Evolutionary conservation across 2,113 vertebrate genomes (phyloP).

Genomic region (Pluvialis apricaria): DNA sequence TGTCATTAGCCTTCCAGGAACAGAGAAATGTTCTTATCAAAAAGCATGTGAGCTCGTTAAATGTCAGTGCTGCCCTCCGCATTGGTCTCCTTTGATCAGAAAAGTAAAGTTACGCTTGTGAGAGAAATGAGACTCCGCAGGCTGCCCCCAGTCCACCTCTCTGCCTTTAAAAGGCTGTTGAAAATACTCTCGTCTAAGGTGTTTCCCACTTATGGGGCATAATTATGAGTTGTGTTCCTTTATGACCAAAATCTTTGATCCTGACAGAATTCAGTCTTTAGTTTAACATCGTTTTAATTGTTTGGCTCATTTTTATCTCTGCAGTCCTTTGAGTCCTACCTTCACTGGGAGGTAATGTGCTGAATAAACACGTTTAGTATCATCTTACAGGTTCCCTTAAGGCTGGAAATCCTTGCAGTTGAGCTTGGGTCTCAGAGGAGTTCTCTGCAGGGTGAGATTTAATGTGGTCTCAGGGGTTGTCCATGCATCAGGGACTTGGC

Average conservation of each 20-base stretch:
- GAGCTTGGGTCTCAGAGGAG: neutral
- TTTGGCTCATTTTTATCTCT: neutral
- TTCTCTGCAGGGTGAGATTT: neutral
- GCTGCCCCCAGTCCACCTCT: neutral
- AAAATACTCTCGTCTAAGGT: neutral
- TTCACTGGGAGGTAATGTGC: neutral
- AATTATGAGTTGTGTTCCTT: neutral
- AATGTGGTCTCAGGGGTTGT: neutral
- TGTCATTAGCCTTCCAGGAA: neutral
- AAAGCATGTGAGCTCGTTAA: rapidly evolving
- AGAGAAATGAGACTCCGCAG: neutral
- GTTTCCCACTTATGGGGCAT: neutral
- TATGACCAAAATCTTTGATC: neutral
- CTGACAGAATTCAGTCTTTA: neutral
- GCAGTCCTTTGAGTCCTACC: neutral
- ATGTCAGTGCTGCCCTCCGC: neutral
- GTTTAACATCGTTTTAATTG: neutral
- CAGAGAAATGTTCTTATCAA: neutral
- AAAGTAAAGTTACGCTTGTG: neutral
- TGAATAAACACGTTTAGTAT: neutral
- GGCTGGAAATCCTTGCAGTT: neutral
- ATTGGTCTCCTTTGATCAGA: neutral
- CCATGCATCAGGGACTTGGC: neutral
- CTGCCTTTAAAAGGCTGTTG: neutral
- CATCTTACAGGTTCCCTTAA: neutral